Evolutionary conservation across 2,113 vertebrate species (phyloP).

Genomic region (Bambusicola thoracicus): DNA sequence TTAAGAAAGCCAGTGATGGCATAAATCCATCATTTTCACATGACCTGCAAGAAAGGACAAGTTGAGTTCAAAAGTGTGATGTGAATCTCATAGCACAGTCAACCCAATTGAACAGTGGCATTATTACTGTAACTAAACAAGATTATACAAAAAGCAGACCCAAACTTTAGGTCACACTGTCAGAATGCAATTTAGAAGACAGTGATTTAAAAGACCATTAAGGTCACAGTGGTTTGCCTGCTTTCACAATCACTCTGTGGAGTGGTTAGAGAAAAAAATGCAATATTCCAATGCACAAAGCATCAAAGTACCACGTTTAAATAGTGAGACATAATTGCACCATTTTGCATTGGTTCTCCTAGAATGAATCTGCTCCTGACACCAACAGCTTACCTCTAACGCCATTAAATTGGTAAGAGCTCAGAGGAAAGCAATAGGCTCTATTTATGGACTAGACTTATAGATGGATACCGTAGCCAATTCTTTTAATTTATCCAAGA

Average conservation of each 20-base stretch:
- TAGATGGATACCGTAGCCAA: neutral
- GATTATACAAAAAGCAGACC: neutral
- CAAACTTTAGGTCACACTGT: slow-evolving; percentile 9
- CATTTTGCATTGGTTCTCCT: neutral
- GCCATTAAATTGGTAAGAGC: neutral
- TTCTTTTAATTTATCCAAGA: neutral
- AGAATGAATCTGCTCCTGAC: neutral
- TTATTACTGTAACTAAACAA: slow-evolving; percentile 1
- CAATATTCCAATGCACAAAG: neutral
- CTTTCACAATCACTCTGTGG: neutral
- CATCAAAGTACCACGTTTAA: neutral
- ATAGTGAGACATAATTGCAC: accelerated
- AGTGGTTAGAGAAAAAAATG: neutral
- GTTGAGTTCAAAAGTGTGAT: neutral
- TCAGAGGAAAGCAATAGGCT: neutral
- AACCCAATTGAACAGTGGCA: neutral
- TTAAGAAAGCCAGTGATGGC: neutral
- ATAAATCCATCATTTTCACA: neutral
- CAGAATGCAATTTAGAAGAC: neutral
- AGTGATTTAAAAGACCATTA: neutral
- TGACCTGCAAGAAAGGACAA: neutral
- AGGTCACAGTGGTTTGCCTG: neutral
- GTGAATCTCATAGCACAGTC: neutral
- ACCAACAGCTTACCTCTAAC: neutral
- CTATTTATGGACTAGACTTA: neutral